These are phyloP conservation scores for Passerina amoena DNA, from an alignment of 2,113 vertebrate species.

Conservation along the genomic window DNA sequence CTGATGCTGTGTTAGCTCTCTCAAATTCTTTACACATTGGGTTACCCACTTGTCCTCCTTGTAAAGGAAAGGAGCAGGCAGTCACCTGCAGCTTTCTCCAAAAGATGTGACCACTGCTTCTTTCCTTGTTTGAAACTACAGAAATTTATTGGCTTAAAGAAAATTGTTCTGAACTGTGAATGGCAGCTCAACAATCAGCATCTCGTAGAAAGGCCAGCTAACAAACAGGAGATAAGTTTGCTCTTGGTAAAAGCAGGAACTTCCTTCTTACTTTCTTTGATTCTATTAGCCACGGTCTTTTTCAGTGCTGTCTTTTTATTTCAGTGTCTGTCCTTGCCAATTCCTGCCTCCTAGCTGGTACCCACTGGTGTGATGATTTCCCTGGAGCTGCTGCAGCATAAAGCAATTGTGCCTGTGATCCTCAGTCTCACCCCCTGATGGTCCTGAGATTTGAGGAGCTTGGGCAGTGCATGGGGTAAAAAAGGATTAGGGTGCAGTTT, in stretches of 20 bases:
- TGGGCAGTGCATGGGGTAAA: background rate
- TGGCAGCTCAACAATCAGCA: background rate
- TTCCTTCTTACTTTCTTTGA: background rate
- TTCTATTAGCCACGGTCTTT: accelerated
- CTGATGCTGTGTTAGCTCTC: background rate
- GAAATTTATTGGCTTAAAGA: background rate
- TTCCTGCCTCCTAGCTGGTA: background rate
- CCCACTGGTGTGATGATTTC: background rate
- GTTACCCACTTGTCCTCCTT: background rate
- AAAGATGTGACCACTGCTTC: background rate
- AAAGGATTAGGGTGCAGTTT: background rate
- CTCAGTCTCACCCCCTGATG: background rate
- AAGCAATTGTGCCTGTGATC: background rate
- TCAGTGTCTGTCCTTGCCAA: accelerated
- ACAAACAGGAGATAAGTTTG: background rate
- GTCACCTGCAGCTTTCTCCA: background rate
- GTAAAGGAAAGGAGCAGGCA: background rate
- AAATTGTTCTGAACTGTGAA: background rate
- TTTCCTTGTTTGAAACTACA: background rate
- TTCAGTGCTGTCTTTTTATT: background rate
- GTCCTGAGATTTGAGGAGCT: background rate
- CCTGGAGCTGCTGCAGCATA: background rate
- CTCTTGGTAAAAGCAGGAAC: background rate
- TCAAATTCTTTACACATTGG: background rate
- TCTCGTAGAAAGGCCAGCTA: background rate